phyloP scores from a whole-genome alignment of 2,113 vertebrate species.

The Talpa occidentalis region DNA sequence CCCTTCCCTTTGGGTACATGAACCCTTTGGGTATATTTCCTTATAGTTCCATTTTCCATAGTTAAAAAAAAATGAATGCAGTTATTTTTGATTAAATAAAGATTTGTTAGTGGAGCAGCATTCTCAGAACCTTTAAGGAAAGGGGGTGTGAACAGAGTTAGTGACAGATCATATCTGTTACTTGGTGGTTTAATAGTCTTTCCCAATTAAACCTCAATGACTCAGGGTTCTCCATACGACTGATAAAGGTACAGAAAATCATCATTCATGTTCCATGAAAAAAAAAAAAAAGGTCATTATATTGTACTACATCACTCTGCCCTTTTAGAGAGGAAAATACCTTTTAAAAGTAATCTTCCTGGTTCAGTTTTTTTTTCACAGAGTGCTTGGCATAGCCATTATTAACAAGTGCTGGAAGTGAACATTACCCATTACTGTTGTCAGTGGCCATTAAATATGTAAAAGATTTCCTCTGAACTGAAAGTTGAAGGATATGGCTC shows the following conservation, averaged over 20 bases:
- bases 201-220: conserved; percentile 31
- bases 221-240: not conserved
- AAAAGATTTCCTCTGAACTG: conserved; percentile 18
- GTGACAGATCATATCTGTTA: not conserved
- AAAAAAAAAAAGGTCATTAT: not conserved
- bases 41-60: not conserved
- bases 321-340: not conserved
- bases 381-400: not conserved
- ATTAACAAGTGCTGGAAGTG: not conserved
- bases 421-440: not conserved
- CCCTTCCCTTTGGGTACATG: not conserved
- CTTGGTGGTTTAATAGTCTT: not conserved
- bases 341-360: conserved; percentile 37
- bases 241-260: conserved; percentile 5
- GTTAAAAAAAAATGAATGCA: not conserved
- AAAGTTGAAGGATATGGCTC: conserved; percentile 40
- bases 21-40: not conserved
- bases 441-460: not conserved
- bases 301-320: not conserved
- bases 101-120: not conserved
- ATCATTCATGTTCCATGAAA: not conserved
- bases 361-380: not conserved
- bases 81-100: not conserved
- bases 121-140: not conserved
- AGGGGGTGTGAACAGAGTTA: not conserved